These are phyloP conservation scores for Chrysina gloriosa DNA, from an alignment of 2,888 invertebrate genomes.

Conservation along the genomic window DNA sequence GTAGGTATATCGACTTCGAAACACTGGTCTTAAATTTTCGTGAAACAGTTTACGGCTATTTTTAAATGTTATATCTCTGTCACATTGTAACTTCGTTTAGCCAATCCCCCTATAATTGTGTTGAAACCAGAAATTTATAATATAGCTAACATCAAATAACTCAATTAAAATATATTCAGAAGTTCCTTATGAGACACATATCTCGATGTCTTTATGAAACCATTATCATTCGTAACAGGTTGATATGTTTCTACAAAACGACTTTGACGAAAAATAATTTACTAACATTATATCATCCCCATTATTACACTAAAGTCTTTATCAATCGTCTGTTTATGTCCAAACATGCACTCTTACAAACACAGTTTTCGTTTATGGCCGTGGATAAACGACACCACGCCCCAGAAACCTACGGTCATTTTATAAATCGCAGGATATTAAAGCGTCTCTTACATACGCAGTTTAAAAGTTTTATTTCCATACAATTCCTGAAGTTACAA, in stretches of 20 bases:
- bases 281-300: constrained; percentile 40
- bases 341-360: background rate
- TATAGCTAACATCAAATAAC: background rate
- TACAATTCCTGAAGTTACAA: too few relatives aligned
- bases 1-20: too few relatives aligned
- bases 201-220: constrained; percentile 26
- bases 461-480: too few relatives aligned
- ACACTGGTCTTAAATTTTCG: too few relatives aligned
- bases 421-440: constrained; percentile 23
- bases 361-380: constrained; percentile 27
- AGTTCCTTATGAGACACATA: constrained; percentile 4
- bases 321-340: constrained; percentile 28
- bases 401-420: background rate
- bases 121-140: background rate
- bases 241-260: constrained; percentile 11
- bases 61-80: too few relatives aligned
- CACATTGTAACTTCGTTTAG: too few relatives aligned
- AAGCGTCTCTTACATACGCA: too few relatives aligned
- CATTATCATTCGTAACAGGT: constrained; percentile 25
- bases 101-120: too few relatives aligned
- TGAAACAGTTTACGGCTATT: too few relatives aligned
- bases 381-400: background rate
- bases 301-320: constrained; percentile 39
- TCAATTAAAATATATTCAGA: constrained; percentile 13
- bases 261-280: constrained; percentile 37